Base-by-base conservation (phyloP, 1,140 invertebrate genomes). In the Parapsyche elsis region DNA sequence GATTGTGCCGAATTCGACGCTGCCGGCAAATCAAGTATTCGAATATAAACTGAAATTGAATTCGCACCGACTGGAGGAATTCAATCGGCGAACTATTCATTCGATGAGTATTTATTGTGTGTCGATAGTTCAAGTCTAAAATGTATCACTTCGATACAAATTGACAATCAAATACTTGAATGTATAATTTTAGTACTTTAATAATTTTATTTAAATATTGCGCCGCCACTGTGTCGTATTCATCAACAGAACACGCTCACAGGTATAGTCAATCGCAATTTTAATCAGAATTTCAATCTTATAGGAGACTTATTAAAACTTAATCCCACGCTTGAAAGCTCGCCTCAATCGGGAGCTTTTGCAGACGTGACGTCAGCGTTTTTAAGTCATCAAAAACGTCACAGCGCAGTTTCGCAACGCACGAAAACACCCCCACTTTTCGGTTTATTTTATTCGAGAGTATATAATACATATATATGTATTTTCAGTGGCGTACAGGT, bases 241-340 rank as follows among this genome's bases (percentile, higher is more conserved):
- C 30, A 38, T 38, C 30, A 7, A 1, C 30, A 7, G 7, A 38
- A 38, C 7, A 38, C 30, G 7, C 30, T 38, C 30, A 19, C 14
- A 21, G 5, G 14, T 57, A 2, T 12, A 57, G 1, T 61, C 57
- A 9, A 61, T 61, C 57, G 57, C 0, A 21, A 61, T 19, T 61
- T 61, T 61, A 19, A 61, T 61, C 57, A 61, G 57, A 61, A 19
- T 21, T 61, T 61, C 16, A 61, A 61, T 61, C 57, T 61, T 61
- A 21, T 9, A 10, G 19, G 74, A 76, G 24, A 59, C 74, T 61
- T 59, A 76, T 76, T 76, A 76, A 76, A 76, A 76, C 19, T 76
- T 76, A 76, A 76, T 76, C 46, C 44, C 53, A 76, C 30, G 74
- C 74, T 61, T 59, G 38, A 26, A 26, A 16, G 46, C 5, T 21